Conservation (phyloP, 2,113 vertebrate species). For the Pseudopodoces humilis region DNA sequence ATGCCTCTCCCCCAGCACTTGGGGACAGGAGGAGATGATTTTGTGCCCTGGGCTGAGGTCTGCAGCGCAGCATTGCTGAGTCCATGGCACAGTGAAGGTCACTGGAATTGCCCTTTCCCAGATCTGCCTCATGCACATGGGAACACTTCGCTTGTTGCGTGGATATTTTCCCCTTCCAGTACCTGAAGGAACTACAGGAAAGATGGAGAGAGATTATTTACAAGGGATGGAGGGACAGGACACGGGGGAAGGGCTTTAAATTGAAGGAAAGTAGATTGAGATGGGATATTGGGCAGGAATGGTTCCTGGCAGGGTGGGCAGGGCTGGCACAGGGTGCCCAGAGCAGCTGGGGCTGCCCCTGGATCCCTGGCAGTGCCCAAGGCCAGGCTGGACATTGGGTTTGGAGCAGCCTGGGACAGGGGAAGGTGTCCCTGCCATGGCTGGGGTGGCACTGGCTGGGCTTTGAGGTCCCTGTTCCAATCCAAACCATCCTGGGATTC, state of each 20-base stretch:
- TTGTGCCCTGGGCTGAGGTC: background rate
- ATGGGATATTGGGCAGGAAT: background rate
- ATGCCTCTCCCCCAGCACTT: background rate
- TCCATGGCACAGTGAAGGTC: background rate
- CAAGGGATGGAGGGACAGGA: background rate
- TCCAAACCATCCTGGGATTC: background rate
- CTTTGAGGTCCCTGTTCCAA: background rate
- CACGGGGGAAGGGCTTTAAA: background rate
- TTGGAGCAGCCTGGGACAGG: background rate
- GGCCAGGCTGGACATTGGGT: background rate
- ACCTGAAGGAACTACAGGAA: background rate
- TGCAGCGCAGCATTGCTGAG: background rate
- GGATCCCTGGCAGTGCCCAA: background rate
- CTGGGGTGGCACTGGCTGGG: fast-evolving
- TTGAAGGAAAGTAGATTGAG: background rate
- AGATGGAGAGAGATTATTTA: no score
- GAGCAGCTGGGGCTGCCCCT: background rate
- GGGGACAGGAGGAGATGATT: background rate
- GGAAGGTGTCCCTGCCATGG: background rate
- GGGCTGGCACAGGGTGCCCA: background rate
- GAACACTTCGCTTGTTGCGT: background rate
- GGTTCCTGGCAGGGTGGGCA: fast-evolving
- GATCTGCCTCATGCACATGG: fast-evolving
- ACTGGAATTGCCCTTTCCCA: background rate
- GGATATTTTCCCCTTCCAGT: background rate